Percentiles rank a stretch among this genome's conserved stretches.
phyloP scores from a whole-genome alignment of 1,140 invertebrate genomes.

The Cephus cinctus region DNA sequence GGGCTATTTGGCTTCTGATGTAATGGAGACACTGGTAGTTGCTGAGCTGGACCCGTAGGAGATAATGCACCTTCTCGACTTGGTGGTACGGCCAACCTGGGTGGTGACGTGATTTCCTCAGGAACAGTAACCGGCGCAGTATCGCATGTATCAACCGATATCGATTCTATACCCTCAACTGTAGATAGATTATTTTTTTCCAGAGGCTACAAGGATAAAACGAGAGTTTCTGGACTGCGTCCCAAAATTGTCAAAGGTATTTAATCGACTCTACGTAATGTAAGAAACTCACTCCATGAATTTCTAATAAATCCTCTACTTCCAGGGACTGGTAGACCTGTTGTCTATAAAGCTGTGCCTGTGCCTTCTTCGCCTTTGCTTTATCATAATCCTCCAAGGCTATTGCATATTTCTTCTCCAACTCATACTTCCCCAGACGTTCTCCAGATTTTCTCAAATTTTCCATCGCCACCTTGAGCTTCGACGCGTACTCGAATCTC shows the following conservation, averaged over 20 bases:
- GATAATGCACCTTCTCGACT: constrained; percentile 46
- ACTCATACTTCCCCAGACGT: constrained; percentile 83
- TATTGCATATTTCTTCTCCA: constrained; percentile 89
- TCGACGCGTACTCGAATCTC: constrained; percentile 88
- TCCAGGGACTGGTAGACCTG: constrained; percentile 70
- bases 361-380: constrained; percentile 83
- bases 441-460: constrained; percentile 83
- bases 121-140: constrained; percentile 18
- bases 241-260: not conserved
- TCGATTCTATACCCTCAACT: constrained; percentile 37
- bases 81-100: constrained; percentile 42
- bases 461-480: constrained; percentile 81
- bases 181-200: constrained; percentile 55
- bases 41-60: constrained; percentile 41
- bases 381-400: constrained; percentile 88
- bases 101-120: constrained; percentile 39
- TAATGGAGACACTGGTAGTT: constrained; percentile 55
- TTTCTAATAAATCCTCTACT: constrained; percentile 76
- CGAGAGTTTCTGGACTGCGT: no score
- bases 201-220: constrained; percentile 38
- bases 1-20: constrained; percentile 52
- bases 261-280: not conserved
- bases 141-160: constrained; percentile 27
- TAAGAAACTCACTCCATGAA: constrained; percentile 64
- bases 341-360: constrained; percentile 79